Evolutionary conservation across 2,113 vertebrate species (phyloP), one percentile per base, ranked within the genome.

Genomic region (Psammodynastes pulverulentus): DNA sequence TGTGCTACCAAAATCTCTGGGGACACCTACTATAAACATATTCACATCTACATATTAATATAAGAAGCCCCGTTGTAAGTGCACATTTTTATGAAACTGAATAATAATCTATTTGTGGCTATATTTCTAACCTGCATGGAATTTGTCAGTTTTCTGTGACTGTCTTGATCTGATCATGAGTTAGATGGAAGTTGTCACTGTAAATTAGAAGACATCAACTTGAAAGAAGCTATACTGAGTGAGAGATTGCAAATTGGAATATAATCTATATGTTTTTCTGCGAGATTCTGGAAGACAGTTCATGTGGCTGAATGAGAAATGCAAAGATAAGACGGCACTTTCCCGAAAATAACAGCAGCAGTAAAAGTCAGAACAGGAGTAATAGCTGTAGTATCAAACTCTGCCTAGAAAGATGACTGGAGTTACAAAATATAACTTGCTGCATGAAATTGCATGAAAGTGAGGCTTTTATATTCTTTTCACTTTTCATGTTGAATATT

Each of bases 401-500:
- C 2, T 0, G 0, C 34, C 89, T 45, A 10, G 34, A 88, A 84
- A 90, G 2, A 0, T 39, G 91, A 67, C 4, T 12, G 72, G 13
- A 43, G 3, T 17, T 89, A 9, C 19, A 5, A 91, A 52, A 79
- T n/a, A 90, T 45, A 95, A 86, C 9, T 4, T 48, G 15, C 87
- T 85, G 53, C 72, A 85, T 85, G 12, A 23, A 46, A 90, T 2
- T 94, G 86, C 2, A 19, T 0, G 0, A 89, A 91, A 92, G 0
- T 54, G 3, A 0, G 0, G 84, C 91, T 91, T 92, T 53, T 62
- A 24, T 89, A 3, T 90, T 46, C 13, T 53, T 6, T 48, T 92
- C 23, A 92, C 90, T 53, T 91, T 91, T 90, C 88, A 89, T 13
- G 45, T 29, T 67, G 62, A 62, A 62, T 23, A 1, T n/a, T 94